Base-by-base conservation (phyloP, 2,113 vertebrate species). In the Semnornis frantzii region DNA sequence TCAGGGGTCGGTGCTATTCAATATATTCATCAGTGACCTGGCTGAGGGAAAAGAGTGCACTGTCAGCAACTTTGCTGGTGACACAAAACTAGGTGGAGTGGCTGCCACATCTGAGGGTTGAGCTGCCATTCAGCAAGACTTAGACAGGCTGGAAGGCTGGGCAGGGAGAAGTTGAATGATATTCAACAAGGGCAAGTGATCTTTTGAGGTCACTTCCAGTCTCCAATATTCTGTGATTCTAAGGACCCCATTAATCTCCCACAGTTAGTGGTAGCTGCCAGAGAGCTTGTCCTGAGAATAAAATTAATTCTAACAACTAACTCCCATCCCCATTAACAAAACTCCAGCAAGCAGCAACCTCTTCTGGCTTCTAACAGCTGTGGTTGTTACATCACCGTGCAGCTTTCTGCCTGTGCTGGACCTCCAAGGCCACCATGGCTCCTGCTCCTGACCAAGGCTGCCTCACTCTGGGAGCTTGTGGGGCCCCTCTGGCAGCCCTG, bases 401-500 rank as follows among this genome's bases (percentile, higher is more conserved):
- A 90, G 66, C 37, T 71, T 50, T 68, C 54, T 37, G 48, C 73
- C 66, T 12, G 14, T 24, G 52, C 58, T 39, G 21, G 27, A 5
- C 50, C 30, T 21, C 72, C 4, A 4, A 64, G 74, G 55, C 59
- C 10, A 3, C 50, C 62, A 10, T 0, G 0, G 27, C 44, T 59
- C 66, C 39, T 0, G 0, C 54, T 64, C 39, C 76, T 5, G 28
- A 24, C 62, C 4, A 2, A 33, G 66, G 27, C 78, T 85, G 85
- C 23, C 3, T 27, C 9, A 20, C 1, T 1, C 2, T 15, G 33
- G n/a, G 66, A n/a, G 11, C 37, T 44, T 7, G 1, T 12, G 16
- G 70, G 59, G 20, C n/a, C 57, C 52, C 82, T 65, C 73, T 1
- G 0, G 19, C 69, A 42, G 54, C 62, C 60, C 74, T 27, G 66